phyloP scores from a whole-genome alignment of 2,113 vertebrate species.

The Silurus asotus region DNA sequence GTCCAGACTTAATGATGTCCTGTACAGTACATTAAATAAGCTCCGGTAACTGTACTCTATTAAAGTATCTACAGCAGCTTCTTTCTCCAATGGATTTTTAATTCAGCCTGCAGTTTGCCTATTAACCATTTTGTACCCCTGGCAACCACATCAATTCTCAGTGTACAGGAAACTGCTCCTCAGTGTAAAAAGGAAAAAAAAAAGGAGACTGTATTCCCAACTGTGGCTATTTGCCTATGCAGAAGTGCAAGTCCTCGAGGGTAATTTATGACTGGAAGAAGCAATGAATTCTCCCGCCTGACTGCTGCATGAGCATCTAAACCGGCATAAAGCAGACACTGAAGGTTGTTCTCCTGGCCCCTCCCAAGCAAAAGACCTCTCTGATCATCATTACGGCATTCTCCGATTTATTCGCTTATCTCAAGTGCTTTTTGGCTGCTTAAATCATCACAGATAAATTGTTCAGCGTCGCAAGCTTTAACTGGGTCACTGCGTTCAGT shows the following conservation, averaged over 20 bases:
- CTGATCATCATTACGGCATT: slow-evolving; percentile 47
- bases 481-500: slow-evolving; percentile 58
- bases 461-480: slow-evolving; percentile 25
- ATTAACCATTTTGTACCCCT: slow-evolving; percentile 63
- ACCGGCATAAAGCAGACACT: slow-evolving; percentile 46
- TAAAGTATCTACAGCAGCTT: slow-evolving; percentile 6
- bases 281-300: slow-evolving; percentile 37
- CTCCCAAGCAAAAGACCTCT: slow-evolving; percentile 46
- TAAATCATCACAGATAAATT: slow-evolving; percentile 45
- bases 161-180: slow-evolving; percentile 54
- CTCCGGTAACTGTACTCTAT: not conserved
- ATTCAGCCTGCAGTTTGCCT: slow-evolving; percentile 58
- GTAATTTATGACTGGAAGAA: slow-evolving; percentile 67
- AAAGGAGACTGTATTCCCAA: slow-evolving; percentile 60
- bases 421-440: slow-evolving; percentile 39
- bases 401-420: slow-evolving; percentile 47
- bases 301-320: slow-evolving; percentile 35
- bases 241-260: slow-evolving; percentile 61
- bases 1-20: not conserved
- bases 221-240: slow-evolving; percentile 66
- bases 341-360: slow-evolving; percentile 30
- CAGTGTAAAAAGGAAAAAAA: slow-evolving; percentile 62
- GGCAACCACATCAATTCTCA: slow-evolving; percentile 66
- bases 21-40: not conserved
- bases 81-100: slow-evolving; percentile 53